These are phyloP conservation scores for Glaucopsyche alexis DNA, from an alignment of 2,888 invertebrate species.

Conservation along the genomic window DNA sequence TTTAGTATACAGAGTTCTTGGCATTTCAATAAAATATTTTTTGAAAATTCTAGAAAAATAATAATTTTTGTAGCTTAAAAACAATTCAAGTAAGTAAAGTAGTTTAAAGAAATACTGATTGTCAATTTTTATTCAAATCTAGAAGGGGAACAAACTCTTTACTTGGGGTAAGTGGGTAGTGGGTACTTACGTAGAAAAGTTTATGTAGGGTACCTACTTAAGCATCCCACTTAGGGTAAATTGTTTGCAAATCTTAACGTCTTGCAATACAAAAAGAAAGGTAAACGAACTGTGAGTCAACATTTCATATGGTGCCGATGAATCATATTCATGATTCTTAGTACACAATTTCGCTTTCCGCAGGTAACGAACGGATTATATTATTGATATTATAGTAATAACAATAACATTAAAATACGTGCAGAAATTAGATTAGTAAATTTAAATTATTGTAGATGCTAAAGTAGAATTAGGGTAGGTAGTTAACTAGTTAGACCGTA, in stretches of 20 bases:
- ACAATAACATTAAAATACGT: not conserved
- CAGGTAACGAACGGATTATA: slow-evolving; percentile 33
- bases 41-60: not conserved
- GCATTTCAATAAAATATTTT: too few relatives aligned
- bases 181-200: not conserved
- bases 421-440: too few relatives aligned
- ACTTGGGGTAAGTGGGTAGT: too few relatives aligned
- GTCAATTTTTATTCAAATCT: too few relatives aligned
- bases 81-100: too few relatives aligned
- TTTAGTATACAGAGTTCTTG: not conserved
- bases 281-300: slow-evolving; percentile 68
- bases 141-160: too few relatives aligned
- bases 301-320: slow-evolving; percentile 55
- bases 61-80: too few relatives aligned
- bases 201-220: not conserved
- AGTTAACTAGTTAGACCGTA: too few relatives aligned
- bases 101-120: too few relatives aligned
- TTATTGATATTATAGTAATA: not conserved
- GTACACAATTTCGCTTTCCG: slow-evolving; percentile 32
- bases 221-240: not conserved
- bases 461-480: too few relatives aligned
- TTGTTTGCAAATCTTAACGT: slow-evolving; percentile 9
- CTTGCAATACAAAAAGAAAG: slow-evolving; percentile 44
- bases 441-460: too few relatives aligned
- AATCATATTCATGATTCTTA: slow-evolving; percentile 56